Conservation (phyloP, 2,113 vertebrate species). For the Antechinus stuartii region DNA sequence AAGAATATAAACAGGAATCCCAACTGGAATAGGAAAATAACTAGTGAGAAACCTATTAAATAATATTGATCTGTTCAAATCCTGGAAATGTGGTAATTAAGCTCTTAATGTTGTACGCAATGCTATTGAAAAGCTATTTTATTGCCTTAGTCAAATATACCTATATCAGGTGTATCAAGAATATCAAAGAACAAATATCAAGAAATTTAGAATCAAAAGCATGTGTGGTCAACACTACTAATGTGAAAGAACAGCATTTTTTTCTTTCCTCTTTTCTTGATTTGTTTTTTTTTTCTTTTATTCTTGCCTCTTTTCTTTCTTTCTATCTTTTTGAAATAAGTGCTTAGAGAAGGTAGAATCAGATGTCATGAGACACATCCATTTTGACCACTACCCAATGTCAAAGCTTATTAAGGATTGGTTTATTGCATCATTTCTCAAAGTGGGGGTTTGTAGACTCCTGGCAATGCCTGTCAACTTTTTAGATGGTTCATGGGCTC, state of each 20-base stretch:
- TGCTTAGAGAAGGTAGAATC: neutral
- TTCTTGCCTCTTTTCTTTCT: neutral
- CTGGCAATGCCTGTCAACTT: neutral
- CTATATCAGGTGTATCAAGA: neutral
- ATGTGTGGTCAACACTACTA: neutral
- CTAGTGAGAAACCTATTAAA: neutral
- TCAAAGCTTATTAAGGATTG: neutral
- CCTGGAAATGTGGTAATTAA: neutral
- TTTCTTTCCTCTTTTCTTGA: neutral
- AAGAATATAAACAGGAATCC: neutral
- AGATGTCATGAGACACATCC: neutral
- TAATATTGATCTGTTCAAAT: neutral
- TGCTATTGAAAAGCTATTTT: neutral
- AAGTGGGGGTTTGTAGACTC: neutral
- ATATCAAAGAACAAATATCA: neutral
- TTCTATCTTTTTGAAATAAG: neutral
- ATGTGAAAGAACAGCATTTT: neutral
- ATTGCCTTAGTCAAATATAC: neutral
- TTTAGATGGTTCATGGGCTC: neutral
- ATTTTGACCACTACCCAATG: neutral
- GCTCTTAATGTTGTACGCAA: neutral
- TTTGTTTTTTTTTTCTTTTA: neutral
- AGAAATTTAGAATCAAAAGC: neutral
- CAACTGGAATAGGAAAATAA: neutral
- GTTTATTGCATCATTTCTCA: neutral